These are phyloP conservation scores for Casuarius casuarius DNA, from an alignment of 2,113 vertebrate genomes.

Conservation along the genomic window DNA sequence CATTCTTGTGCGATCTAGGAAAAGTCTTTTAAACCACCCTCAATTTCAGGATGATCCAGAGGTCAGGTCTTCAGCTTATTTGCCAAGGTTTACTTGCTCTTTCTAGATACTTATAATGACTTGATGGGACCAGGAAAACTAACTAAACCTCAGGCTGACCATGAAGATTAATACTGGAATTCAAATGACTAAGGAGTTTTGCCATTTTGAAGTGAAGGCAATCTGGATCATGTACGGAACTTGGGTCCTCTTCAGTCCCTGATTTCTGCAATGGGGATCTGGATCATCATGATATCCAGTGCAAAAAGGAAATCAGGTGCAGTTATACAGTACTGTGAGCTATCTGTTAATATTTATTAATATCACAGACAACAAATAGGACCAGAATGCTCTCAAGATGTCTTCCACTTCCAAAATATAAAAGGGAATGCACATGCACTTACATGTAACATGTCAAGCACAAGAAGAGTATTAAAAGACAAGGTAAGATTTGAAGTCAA, in stretches of 20 bases:
- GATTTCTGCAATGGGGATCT: neutral
- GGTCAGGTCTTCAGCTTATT: neutral
- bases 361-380: neutral
- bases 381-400: neutral
- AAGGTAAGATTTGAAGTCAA: neutral
- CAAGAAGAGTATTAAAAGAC: neutral
- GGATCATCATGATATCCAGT: neutral
- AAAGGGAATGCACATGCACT: neutral
- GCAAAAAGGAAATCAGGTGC: neutral
- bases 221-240: fast-evolving
- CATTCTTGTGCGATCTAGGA: neutral
- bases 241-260: neutral
- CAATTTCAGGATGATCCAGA: neutral
- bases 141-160: neutral
- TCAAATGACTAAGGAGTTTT: neutral
- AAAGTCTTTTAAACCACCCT: neutral
- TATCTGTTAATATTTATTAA: neutral
- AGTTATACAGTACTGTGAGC: neutral
- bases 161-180: neutral
- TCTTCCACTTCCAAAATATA: neutral
- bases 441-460: neutral
- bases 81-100: neutral
- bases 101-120: neutral
- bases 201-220: neutral
- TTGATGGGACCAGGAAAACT: neutral